Conservation (phyloP, 2,888 invertebrate species). For the Sesia bembeciformis region DNA sequence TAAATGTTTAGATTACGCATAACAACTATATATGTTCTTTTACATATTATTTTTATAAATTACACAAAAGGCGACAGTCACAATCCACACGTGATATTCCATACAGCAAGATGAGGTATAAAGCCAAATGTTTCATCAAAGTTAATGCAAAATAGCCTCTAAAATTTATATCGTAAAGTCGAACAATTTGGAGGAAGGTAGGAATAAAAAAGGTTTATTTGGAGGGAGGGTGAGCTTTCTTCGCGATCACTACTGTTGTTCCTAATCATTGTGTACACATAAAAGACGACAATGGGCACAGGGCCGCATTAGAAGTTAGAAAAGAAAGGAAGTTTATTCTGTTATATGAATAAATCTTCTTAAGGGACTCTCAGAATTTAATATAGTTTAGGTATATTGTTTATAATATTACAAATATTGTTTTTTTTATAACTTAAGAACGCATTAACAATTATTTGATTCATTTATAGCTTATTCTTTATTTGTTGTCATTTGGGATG, state of each 20-base stretch:
- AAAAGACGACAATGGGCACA: slow-evolving; percentile 47
- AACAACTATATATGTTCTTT: too few species aligned
- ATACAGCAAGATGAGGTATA: slow-evolving; percentile 20
- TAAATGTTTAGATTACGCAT: too few species aligned
- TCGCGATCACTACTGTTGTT: slow-evolving; percentile 57
- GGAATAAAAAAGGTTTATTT: slow-evolving; percentile 43
- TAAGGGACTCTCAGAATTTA: too few species aligned
- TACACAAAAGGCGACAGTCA: slow-evolving; percentile 28
- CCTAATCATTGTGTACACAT: slow-evolving; percentile 30
- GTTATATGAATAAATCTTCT: too few species aligned
- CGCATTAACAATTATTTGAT: too few species aligned
- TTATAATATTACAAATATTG: too few species aligned
- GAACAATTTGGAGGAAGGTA: slow-evolving; percentile 20
- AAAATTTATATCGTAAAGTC: slow-evolving; percentile 21
- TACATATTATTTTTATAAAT: background rate
- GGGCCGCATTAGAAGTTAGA: slow-evolving; percentile 24
- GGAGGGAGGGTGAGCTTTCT: slow-evolving; percentile 64
- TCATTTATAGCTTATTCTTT: too few species aligned
- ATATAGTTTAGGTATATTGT: too few species aligned
- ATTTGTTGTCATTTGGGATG: too few species aligned
- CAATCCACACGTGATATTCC: slow-evolving; percentile 20
- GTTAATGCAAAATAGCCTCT: slow-evolving; percentile 32
- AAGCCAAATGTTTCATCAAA: slow-evolving; percentile 14
- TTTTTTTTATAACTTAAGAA: too few species aligned
- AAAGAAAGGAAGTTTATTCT: background rate